Evolutionary conservation across 2,113 vertebrate genomes (phyloP).

Genomic region (Elanus axillaris): DNA sequence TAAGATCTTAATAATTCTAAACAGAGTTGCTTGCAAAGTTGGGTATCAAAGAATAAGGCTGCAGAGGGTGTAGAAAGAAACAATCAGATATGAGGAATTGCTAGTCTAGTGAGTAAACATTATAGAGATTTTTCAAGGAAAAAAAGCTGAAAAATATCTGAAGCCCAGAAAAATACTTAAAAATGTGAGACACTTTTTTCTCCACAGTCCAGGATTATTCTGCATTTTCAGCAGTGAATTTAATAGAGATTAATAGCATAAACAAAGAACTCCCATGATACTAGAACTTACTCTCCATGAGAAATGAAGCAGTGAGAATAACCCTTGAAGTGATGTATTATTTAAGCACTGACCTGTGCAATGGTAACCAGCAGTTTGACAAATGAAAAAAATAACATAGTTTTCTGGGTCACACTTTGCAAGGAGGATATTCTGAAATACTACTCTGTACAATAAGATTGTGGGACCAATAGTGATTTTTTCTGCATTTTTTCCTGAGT

Average conservation of each 20-base stretch:
- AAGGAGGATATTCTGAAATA: background rate
- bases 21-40: background rate
- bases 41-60: background rate
- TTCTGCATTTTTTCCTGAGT: background rate
- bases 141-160: background rate
- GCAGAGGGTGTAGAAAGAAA: background rate
- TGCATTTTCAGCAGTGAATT: background rate
- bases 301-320: background rate
- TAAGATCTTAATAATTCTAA: background rate
- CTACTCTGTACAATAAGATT: background rate
- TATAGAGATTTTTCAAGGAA: background rate
- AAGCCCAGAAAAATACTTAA: background rate
- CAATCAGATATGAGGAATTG: background rate
- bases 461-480: background rate
- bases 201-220: background rate
- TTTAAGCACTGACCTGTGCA: background rate
- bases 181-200: background rate
- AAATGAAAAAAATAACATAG: background rate
- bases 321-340: background rate
- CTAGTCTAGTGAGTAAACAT: background rate
- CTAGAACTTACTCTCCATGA: background rate
- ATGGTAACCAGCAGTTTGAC: background rate
- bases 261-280: background rate
- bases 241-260: slow-evolving; percentile 13
- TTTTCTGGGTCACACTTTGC: background rate